Evolutionary conservation across 1,140 invertebrate species (phyloP), one percentile per base, ranked within the genome.

Genomic region (Neodiprion fabricii): DNA sequence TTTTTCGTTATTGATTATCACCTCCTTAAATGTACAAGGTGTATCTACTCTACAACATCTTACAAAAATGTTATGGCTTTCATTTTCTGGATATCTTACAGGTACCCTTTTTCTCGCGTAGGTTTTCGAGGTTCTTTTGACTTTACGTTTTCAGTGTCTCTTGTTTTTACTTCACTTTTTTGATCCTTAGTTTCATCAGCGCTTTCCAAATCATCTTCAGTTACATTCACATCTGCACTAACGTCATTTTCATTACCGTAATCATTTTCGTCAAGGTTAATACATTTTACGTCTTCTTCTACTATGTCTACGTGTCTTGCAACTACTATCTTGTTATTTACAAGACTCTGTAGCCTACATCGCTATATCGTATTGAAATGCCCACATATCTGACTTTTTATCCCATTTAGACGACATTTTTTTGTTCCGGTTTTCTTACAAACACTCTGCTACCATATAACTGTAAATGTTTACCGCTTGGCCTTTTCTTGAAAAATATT

Each of bases 401-500:
- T 79, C 73, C 70, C 74, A 80, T 70, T 77, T 76, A n/a, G 69
- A 74, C 14, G 1, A 49, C 73, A 76, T 77, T 73, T 69, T 69
- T 76, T 40, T 70, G 21, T 74, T 77, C 77, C 53, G 77, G 71
- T 70, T 49, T 68, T 72, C 70, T 75, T 1, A 78, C 79, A 74
- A 76, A 77, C 11, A 76, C 67, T 77, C 47, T 78, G 70, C 79
- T 80, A 12, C 77, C 82, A 73, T 76, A 81, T 12, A 82, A 17
- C 69, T 72, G 67, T 75, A 83, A 80, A 77, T 83, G 28, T 72
- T 67, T 68, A 14, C 76, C 70, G 82, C 71, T 66, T 74, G 79
- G 80, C 74, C 80, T 82, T 68, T 69, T 75, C 47, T 65, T 69
- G 61, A 78, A 72, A 17, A 81, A 76, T 76, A 82, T 79, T 75